A percentile compares a stretch with the other conserved stretches of the same genome.
Evolutionary conservation across 2,113 vertebrate genomes (phyloP).

Genomic region (Amphiprion percula): DNA sequence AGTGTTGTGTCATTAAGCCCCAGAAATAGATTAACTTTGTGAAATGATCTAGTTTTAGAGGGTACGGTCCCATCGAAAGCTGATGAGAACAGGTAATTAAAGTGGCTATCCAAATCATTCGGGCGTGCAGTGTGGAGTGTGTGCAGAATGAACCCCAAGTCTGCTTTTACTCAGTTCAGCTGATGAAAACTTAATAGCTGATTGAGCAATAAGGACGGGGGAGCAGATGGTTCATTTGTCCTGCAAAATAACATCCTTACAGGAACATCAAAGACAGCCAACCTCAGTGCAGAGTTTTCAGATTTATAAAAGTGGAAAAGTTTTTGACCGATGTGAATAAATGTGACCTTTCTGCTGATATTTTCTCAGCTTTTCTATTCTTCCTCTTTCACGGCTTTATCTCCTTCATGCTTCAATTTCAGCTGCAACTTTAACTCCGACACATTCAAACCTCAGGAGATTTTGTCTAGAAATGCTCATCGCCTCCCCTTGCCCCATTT

Average conservation of each 20-base stretch:
- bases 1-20: conserved; percentile 5
- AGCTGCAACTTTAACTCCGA: conserved; percentile 22
- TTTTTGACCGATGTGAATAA: background rate
- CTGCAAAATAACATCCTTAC: conserved; percentile 35
- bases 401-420: conserved; percentile 13
- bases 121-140: background rate
- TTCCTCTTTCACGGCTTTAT: conserved; percentile 15
- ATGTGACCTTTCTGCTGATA: background rate
- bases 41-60: conserved; percentile 41
- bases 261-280: conserved; percentile 17
- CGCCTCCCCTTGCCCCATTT: conserved; percentile 43
- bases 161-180: conserved; percentile 40
- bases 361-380: background rate
- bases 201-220: conserved; percentile 52
- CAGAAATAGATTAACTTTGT: conserved; percentile 45
- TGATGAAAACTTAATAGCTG: conserved; percentile 49
- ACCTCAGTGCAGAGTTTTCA: background rate
- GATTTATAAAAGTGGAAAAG: conserved; percentile 3
- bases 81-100: conserved; percentile 56
- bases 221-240: conserved; percentile 40
- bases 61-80: conserved; percentile 21
- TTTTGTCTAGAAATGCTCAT: conserved; percentile 40
- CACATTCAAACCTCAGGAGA: conserved; percentile 41
- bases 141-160: conserved; percentile 28
- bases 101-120: conserved; percentile 46